phyloP scores from a whole-genome alignment of 30 jellyfish, hydroid and myxozoan genomes.

The Aurelia sp. region DNA sequence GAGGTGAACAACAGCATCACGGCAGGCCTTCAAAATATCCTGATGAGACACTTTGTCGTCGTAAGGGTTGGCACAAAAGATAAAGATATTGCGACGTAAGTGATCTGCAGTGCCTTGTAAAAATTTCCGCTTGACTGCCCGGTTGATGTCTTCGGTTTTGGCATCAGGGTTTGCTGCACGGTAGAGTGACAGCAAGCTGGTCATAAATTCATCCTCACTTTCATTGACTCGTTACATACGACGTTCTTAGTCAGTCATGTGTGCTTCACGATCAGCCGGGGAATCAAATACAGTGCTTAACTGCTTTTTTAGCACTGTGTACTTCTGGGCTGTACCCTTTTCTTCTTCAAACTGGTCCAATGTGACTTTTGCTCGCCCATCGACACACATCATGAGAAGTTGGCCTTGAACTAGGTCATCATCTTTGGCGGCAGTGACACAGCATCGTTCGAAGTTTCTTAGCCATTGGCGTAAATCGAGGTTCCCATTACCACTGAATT shows the following conservation, averaged over 20 bases:
- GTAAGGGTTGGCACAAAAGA: conserved; percentile 8
- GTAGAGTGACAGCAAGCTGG: conserved; percentile 9
- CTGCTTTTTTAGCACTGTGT: too few species aligned
- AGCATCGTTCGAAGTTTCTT: too few species aligned
- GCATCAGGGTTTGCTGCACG: conserved; percentile 42
- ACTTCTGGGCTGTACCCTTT: too few species aligned
- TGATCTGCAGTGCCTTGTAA: conserved; percentile 14
- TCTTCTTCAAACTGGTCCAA: too few species aligned
- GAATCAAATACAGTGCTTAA: conserved; percentile 23
- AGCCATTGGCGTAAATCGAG: too few species aligned
- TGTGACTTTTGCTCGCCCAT: too few species aligned
- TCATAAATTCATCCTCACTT: conserved; percentile 45
- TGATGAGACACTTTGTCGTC: conserved; percentile 36
- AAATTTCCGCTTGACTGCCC: conserved; percentile 42
- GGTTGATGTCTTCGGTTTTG: conserved; percentile 7
- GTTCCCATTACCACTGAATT: too few species aligned
- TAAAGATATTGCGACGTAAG: conserved; percentile 39
- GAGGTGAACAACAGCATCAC: conserved; percentile 48
- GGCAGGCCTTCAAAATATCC: conserved; percentile 29
- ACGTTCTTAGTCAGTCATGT: conserved; percentile 26
- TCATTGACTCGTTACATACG: conserved; percentile 25
- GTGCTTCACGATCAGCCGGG: conserved; percentile 32
- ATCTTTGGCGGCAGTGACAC: too few species aligned
- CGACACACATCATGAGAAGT: too few species aligned
- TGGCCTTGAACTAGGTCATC: too few species aligned